Evolutionary conservation across 2,797 vertebrate species (phyloP), one percentile per base, ranked within the genome.

Genomic region (Enteromius treurensis): DNA sequence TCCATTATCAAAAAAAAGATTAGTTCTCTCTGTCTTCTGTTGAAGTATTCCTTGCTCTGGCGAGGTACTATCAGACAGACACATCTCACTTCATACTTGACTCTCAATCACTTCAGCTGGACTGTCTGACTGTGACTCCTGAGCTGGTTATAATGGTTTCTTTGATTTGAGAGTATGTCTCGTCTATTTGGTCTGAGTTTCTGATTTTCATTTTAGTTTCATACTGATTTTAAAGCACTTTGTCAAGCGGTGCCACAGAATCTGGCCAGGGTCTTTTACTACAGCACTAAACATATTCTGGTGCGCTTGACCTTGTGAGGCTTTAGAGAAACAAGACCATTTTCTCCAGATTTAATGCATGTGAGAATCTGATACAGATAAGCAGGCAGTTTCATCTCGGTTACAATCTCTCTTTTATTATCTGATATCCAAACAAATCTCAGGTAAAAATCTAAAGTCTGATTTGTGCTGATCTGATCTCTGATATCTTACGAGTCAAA

Each of bases 1-100:
- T 86, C 75, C 58, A 60, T 78, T 89, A 87, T 89, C 88, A 89
- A 88, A 45, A 32, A 87, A 84, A 87, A 91, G 78, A 88, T 90
- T 10, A 76, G 84, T 88, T 82, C 84, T 29, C 19, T 53, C n/a
- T 77, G 11, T 83, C 70, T 86, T 82, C 84, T 84, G 70, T 87
- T 84, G 42, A 84, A 75, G 51, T 78, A 62, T 71, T 51, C 55
- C 58, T 47, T 23, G 21, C 26, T 21, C 67, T 79, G 40, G 32
- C 47, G 37, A 65, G 76, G 51, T 76, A 8, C 29, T 40, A 42
- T 69, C 73, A 62, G 81, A 80, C 53, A 79, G 26, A 73, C 68
- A 55, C 84, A 68, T 71, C 40, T 78, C 29, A 71, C 73, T 42
- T 85, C 51, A 71, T 73, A 65, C 79, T 53, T 7, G 68, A 64